Evolutionary conservation across 1,140 invertebrate species (phyloP), one percentile per base, ranked within the genome.

Genomic region (Aphis gossypii): DNA sequence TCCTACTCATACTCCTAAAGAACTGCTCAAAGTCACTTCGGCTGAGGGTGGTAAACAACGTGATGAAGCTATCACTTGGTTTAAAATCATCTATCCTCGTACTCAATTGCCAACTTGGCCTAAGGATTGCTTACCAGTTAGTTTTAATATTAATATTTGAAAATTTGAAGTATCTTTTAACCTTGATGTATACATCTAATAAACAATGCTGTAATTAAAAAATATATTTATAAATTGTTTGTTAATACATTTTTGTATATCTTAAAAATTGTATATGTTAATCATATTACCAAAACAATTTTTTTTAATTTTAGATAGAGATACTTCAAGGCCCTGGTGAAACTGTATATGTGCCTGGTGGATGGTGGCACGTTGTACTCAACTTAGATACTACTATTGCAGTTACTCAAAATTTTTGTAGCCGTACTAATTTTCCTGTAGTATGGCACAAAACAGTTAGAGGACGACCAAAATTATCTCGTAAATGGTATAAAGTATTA

Each of bases 31-130:
- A 96, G 98, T 99, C 7, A 97, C 97, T 44, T 97, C 97, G 89
- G 96, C 96, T 18, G 98, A 99, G 95, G 99, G 98, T 76, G 98
- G 99, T 0, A 99, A 99, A 95, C 99, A 99, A 95, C 96, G 97
- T 93, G 99, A 99, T 95, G 99, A 99, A 96, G 99, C 99, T 92
- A 98, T 99, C 60, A 99, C 99, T 8, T 99, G 99, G 99, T 99
- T 99, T 95, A 97, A 97, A 94, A 96, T 98, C 60, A 98, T 99
- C 95, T 99, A 99, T 96, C 99, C 99, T n/a, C 97, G 97, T 95
- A 99, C 98, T 51, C 97, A 99, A 95, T 95, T 97, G 93, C 96
- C 98, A 46, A 96, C 96, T 35, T 99, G 99, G 99, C 99, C 99
- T 68, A 96, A 97, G 95, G 97, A 99, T 95, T 99, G 97, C 95